Evolutionary conservation across 1,140 invertebrate genomes (phyloP), one percentile per base, ranked within the genome.

Genomic region (Heliconius himera): DNA sequence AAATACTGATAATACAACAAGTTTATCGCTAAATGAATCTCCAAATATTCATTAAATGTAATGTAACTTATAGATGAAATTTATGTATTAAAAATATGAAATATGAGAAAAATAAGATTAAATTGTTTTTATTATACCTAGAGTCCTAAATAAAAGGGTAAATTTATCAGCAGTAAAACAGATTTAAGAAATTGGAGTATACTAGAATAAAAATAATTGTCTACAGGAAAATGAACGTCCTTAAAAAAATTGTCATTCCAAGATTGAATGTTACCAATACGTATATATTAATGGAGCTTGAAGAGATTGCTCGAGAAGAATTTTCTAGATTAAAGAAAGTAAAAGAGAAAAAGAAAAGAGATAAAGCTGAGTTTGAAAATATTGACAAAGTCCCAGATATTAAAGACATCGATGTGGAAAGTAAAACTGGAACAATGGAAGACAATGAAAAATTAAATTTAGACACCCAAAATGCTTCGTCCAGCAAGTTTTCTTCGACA

Each of bases 231-330:
- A 76, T 83, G 81, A 88, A 89, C 70, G 82, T 84, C 11, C 70
- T 88, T 73, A 81, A 81, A 70, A 89, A 84, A 80, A 83, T 89
- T 8, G 78, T 87, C 8, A 84, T 89, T 81, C 88, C 85, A 11
- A 83, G 80, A 81, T 83, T 82, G 70, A 82, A 77, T 77, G 74
- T 78, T 20, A 87, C 85, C 22, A 81, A 86, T 36, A 66, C 73
- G 8, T 89, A 88, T 70, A 87, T 89, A 29, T 1, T 82, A 22
- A 75, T 82, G 33, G 89, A 89, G 76, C 49, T 89, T 4, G 85
- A 89, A 77, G 87, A 89, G 79, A 73, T 86, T 29, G 86, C 79
- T 20, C 78, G 86, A 76, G 86, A 89, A 72, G 88, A 88, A 76
- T 82, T 87, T 74, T 74, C 76, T 71, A 86, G 86, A 78, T 82